Conservation (phyloP, 2,113 vertebrate species). For the Phycodurus eques region DNA sequence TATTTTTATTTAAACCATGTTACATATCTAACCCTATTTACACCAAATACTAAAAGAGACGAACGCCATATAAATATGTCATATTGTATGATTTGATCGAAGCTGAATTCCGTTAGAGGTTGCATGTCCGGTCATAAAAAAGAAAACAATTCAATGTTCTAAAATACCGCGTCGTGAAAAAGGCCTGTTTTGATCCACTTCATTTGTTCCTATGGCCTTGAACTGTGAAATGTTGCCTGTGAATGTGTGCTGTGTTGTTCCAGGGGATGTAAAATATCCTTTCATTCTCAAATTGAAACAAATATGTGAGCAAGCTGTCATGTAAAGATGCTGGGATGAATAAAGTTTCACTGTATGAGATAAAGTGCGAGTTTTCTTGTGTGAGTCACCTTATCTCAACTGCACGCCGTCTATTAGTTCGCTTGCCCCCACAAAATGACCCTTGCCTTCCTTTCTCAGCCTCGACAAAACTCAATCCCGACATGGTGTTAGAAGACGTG, state of each 20-base stretch:
- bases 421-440: neutral
- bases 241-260: constrained; percentile 8
- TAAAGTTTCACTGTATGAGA: constrained; percentile 41
- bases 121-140: neutral
- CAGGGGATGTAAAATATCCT: neutral
- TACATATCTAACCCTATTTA: neutral
- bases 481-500: constrained; percentile 69
- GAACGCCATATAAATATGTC: neutral
- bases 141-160: too few relatives aligned
- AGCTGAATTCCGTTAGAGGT: neutral
- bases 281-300: constrained; percentile 4
- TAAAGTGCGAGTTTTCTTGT: constrained; percentile 7
- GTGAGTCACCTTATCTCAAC: neutral
- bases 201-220: constrained; percentile 27
- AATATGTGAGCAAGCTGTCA: constrained; percentile 7
- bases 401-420: neutral
- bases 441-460: constrained; percentile 35
- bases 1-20: neutral
- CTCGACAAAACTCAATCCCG: constrained; percentile 53
- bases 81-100: neutral
- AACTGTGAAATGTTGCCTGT: constrained; percentile 55
- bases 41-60: neutral
- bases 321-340: constrained; percentile 22
- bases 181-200: constrained; percentile 24
- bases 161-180: neutral